These are phyloP conservation scores for Seriola rivoliana DNA, from an alignment of 2,113 vertebrate species.

Conservation along the genomic window DNA sequence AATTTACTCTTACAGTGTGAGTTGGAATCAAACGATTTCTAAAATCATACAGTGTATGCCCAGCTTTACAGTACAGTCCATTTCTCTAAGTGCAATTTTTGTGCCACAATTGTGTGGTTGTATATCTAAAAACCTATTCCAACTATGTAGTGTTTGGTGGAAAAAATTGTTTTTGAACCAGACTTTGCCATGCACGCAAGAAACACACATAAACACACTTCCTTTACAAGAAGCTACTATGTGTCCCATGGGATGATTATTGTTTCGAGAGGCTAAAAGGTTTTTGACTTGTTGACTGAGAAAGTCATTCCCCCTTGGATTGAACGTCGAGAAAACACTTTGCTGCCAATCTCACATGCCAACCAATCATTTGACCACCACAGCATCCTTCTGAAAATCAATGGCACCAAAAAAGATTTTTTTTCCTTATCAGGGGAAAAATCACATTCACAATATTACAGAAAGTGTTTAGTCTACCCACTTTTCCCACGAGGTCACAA, in stretches of 20 bases:
- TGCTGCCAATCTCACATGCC: conserved; percentile 56
- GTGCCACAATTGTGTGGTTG: conserved; percentile 4
- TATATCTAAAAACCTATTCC: conserved; percentile 18
- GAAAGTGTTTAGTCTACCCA: conserved; percentile 33
- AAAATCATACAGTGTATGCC: too few relatives aligned
- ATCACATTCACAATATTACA: conserved; percentile 34
- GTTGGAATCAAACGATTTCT: too few relatives aligned
- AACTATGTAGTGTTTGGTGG: conserved; percentile 4
- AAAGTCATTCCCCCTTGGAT: conserved; percentile 49
- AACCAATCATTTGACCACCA: conserved; percentile 61
- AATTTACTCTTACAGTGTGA: too few relatives aligned
- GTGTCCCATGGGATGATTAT: conserved; percentile 56
- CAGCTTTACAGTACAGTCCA: neutral
- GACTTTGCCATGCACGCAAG: neutral
- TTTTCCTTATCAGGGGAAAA: conserved; percentile 13
- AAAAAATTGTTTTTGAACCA: conserved; percentile 42
- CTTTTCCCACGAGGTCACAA: conserved; percentile 4
- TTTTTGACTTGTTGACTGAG: conserved; percentile 61
- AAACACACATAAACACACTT: conserved; percentile 11
- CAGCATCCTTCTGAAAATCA: conserved; percentile 61
- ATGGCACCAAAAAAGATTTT: conserved; percentile 27
- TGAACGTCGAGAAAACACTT: conserved; percentile 59
- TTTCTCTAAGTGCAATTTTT: conserved; percentile 27
- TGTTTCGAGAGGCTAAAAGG: conserved; percentile 54
- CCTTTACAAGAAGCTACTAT: conserved; percentile 41